These are phyloP conservation scores for Danaus chrysippus DNA, from an alignment of 2,888 invertebrate species.

Conservation along the genomic window DNA sequence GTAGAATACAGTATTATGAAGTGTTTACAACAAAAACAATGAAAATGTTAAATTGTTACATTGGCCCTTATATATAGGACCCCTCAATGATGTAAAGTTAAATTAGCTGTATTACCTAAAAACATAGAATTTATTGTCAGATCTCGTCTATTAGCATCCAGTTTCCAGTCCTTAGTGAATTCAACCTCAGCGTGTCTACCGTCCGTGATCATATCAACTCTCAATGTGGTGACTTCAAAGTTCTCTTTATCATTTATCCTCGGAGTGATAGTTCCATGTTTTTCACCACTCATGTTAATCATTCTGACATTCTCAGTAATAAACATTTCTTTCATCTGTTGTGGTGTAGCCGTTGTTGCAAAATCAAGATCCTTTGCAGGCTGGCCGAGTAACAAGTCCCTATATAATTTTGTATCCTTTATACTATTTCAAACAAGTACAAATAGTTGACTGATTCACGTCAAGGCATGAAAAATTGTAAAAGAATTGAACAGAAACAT, in stretches of 20 bases:
- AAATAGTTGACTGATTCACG: background rate
- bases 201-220: slow-evolving; percentile 94
- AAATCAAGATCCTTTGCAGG: slow-evolving; percentile 96
- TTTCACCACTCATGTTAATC: slow-evolving; percentile 95
- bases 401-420: slow-evolving; percentile 34
- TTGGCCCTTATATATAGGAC: too few relatives aligned
- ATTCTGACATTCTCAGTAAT: slow-evolving; percentile 89
- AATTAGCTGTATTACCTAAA: slow-evolving; percentile 76
- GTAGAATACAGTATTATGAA: too few relatives aligned
- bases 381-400: slow-evolving; percentile 88
- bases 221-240: slow-evolving; percentile 95
- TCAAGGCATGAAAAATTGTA: slow-evolving; percentile 9
- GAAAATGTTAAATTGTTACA: background rate
- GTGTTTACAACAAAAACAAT: too few relatives aligned
- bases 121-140: slow-evolving; percentile 99
- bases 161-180: slow-evolving; percentile 94
- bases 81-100: slow-evolving; percentile 9
- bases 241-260: slow-evolving; percentile 96
- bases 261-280: slow-evolving; percentile 97
- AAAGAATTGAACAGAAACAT: background rate
- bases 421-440: background rate
- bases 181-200: slow-evolving; percentile 97
- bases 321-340: slow-evolving; percentile 97
- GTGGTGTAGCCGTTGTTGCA: slow-evolving; percentile 97
- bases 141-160: slow-evolving; percentile 97